Evolutionary conservation across 2,797 vertebrate genomes (phyloP).

Genomic region (Mormyrops attenuatus): DNA sequence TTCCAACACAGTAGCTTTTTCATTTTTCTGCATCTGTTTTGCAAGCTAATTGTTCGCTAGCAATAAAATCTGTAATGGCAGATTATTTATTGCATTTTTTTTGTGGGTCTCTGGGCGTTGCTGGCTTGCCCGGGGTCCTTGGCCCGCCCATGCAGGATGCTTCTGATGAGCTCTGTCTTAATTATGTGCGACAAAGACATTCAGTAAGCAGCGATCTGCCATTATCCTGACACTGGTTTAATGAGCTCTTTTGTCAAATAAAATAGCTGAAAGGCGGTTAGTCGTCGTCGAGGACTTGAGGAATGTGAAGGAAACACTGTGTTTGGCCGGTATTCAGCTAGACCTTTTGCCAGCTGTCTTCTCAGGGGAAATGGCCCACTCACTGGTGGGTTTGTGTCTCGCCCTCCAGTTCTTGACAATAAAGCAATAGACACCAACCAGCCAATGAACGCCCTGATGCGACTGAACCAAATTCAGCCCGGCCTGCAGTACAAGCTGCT

Average conservation of each 20-base stretch:
- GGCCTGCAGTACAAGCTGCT: conserved; percentile 96
- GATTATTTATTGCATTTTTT: not conserved
- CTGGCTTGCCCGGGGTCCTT: not conserved
- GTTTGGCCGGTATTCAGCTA: not conserved
- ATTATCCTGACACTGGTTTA: not conserved
- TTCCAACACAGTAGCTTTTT: not conserved
- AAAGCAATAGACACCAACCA: conserved; percentile 96
- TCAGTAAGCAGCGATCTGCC: not conserved
- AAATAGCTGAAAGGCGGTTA: not conserved
- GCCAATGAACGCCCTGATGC: conserved; percentile 96
- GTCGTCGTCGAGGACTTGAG: not conserved
- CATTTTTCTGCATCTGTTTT: not conserved
- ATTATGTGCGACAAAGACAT: not conserved
- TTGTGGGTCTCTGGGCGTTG: not conserved
- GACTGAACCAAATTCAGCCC: conserved; percentile 95
- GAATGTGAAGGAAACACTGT: not conserved
- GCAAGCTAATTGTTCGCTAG: not conserved
- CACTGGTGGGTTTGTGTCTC: not conserved
- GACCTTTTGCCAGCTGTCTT: not conserved
- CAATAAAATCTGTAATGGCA: not conserved
- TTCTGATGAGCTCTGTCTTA: not conserved
- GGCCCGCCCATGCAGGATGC: not conserved
- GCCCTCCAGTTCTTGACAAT: conserved; percentile 82
- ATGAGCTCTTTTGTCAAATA: not conserved
- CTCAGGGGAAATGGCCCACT: not conserved